Percentiles rank a stretch among this genome's conserved stretches.
These are phyloP conservation scores for Poecile montanus DNA, from an alignment of 2,797 vertebrate species.

Conservation along the genomic window DNA sequence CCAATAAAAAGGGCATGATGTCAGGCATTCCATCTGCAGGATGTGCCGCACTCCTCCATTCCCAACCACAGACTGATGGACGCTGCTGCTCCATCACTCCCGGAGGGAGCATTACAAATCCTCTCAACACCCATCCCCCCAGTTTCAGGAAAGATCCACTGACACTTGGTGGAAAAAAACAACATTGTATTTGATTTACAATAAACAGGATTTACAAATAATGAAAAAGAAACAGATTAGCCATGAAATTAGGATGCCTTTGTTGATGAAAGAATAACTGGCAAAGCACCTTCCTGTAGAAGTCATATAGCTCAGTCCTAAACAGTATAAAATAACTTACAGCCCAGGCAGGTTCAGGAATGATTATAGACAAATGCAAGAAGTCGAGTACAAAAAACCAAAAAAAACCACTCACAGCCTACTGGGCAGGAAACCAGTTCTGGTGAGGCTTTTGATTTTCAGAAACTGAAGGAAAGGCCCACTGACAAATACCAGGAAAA, in stretches of 20 bases:
- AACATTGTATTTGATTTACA: slow-evolving; percentile 79
- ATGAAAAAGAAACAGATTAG: slow-evolving; percentile 67
- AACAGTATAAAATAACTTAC: slow-evolving; percentile 57
- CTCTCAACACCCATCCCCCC: not conserved
- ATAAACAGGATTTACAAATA: slow-evolving; percentile 80
- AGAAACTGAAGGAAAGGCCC: not conserved
- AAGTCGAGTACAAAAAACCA: not conserved
- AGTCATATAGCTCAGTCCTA: slow-evolving; percentile 54
- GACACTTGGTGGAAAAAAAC: slow-evolving; percentile 72
- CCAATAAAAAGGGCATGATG: not conserved
- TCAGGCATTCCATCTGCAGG: slow-evolving; percentile 23
- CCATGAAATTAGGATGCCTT: slow-evolving; percentile 58
- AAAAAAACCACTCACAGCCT: not conserved
- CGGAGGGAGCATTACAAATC: not conserved
- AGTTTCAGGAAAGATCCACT: slow-evolving; percentile 18
- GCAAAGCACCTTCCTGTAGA: slow-evolving; percentile 49
- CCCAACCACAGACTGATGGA: not conserved
- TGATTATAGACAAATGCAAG: slow-evolving; percentile 21
- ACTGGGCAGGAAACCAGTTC: not conserved
- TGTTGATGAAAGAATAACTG: slow-evolving; percentile 55
- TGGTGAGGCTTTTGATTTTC: not conserved
- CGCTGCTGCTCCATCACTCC: not conserved
- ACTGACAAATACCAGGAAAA: not conserved
- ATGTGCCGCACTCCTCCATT: not conserved
- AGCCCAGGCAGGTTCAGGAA: slow-evolving; percentile 46